Evolutionary conservation across 2,113 vertebrate genomes (phyloP).

Genomic region (Spheniscus mendiculus): DNA sequence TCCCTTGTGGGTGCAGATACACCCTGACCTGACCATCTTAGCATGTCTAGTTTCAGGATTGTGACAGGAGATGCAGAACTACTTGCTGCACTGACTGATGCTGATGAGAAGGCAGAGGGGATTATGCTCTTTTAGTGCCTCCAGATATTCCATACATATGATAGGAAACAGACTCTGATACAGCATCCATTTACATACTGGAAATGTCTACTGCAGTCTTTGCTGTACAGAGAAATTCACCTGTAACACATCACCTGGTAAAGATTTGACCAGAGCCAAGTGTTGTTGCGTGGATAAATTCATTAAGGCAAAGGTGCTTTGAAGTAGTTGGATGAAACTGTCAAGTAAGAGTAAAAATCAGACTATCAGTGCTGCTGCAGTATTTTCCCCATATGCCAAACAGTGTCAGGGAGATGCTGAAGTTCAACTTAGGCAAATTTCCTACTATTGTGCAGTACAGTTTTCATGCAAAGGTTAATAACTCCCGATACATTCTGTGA

Average conservation of each 20-base stretch:
- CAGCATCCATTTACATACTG: not conserved
- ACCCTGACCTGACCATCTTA: not conserved
- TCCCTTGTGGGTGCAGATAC: not conserved
- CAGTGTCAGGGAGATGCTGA: not conserved
- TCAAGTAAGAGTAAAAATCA: not conserved
- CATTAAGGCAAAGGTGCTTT: not conserved
- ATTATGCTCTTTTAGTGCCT: not conserved
- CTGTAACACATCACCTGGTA: not conserved
- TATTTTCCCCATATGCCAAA: not conserved
- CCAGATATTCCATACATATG: fast-evolving
- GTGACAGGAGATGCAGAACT: not conserved
- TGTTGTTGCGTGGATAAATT: not conserved
- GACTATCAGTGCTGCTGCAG: not conserved
- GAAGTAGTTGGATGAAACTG: not conserved
- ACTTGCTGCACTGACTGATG: not conserved
- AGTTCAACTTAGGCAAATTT: not conserved
- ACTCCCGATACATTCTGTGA: not conserved
- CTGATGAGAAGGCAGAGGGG: not conserved
- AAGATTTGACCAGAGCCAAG: not conserved
- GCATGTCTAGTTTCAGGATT: fast-evolving
- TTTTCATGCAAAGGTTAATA: conserved; percentile 44
- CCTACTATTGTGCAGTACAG: not conserved
- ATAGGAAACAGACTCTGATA: not conserved
- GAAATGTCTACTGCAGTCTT: not conserved
- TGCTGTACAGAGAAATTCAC: not conserved